A percentile compares a stretch with the other conserved stretches of the same genome.
Conservation (phyloP, 2,797 vertebrate species). For the Epinephelus coioides region DNA sequence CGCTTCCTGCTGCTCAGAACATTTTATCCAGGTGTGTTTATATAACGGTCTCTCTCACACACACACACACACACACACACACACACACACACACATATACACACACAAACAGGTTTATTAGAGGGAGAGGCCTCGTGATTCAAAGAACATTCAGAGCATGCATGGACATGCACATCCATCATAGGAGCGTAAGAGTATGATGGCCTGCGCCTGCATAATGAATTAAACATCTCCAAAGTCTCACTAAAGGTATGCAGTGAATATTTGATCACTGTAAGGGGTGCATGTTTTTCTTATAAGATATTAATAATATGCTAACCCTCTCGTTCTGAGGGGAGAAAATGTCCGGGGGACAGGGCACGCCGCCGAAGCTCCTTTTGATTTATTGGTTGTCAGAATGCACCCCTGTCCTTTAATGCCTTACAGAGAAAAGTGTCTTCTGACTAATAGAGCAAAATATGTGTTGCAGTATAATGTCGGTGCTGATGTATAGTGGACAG, state of each 20-base stretch:
- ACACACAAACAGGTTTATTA: conserved; percentile 68
- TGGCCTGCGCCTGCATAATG: conserved; percentile 68
- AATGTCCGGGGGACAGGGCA: conserved; percentile 51
- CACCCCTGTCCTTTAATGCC: conserved; percentile 61
- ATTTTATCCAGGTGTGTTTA: conserved; percentile 78
- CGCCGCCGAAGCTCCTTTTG: conserved; percentile 57
- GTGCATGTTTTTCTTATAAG: conserved; percentile 75
- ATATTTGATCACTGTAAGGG: conserved; percentile 81
- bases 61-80: conserved; percentile 16
- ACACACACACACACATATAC: conserved; percentile 29
- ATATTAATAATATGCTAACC: conserved; percentile 81
- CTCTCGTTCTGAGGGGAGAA: conserved; percentile 57
- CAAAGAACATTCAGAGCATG: conserved; percentile 72
- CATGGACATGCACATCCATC: conserved; percentile 82
- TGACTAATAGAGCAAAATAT: conserved; percentile 53
- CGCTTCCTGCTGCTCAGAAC: conserved; percentile 25
- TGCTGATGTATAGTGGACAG: conserved; percentile 25
- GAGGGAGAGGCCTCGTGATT: conserved; percentile 70
- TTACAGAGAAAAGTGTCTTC: conserved; percentile 44
- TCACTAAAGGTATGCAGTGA: conserved; percentile 80
- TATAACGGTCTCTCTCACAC: conserved; percentile 37
- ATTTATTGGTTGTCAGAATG: conserved; percentile 73
- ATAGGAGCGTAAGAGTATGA: conserved; percentile 71
- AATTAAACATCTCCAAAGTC: conserved; percentile 82
- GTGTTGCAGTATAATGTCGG: conserved; percentile 24